phyloP scores from a whole-genome alignment of 2,113 vertebrate species.

The Centropristis striata region DNA sequence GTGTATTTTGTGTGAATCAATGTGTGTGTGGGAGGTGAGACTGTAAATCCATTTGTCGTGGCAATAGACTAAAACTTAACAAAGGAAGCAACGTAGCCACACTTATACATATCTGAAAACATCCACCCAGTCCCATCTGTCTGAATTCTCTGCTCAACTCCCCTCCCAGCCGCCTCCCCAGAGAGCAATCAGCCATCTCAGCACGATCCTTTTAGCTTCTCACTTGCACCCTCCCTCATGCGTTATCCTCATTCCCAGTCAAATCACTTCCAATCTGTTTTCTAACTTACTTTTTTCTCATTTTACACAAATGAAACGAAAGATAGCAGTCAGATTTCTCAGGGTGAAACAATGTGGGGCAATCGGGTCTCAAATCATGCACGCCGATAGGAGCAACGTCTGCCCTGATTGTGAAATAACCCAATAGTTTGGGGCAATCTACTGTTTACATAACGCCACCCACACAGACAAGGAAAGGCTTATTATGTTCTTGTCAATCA shows the following conservation, averaged over 20 bases:
- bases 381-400: background rate
- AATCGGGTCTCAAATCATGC: too few species aligned
- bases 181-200: constrained; percentile 68
- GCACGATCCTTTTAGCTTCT: constrained; percentile 49
- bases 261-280: constrained; percentile 4
- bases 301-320: background rate
- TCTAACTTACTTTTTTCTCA: background rate
- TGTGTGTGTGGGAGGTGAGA: background rate
- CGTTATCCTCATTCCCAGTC: background rate
- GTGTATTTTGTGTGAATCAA: constrained; percentile 22
- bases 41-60: constrained; percentile 34
- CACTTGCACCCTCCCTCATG: background rate
- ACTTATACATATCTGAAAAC: constrained; percentile 27
- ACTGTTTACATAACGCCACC: background rate
- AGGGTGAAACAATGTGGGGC: constrained; percentile 13
- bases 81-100: constrained; percentile 50
- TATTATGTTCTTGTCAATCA: constrained; percentile 23
- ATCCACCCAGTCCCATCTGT: constrained; percentile 67
- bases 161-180: constrained; percentile 55
- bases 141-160: constrained; percentile 28
- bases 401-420: constrained; percentile 27
- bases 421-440: background rate
- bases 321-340: background rate
- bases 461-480: constrained; percentile 12
- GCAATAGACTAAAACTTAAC: constrained; percentile 19